Conservation (phyloP, 2,888 invertebrate species). For the Lasioglossum malachurum region DNA sequence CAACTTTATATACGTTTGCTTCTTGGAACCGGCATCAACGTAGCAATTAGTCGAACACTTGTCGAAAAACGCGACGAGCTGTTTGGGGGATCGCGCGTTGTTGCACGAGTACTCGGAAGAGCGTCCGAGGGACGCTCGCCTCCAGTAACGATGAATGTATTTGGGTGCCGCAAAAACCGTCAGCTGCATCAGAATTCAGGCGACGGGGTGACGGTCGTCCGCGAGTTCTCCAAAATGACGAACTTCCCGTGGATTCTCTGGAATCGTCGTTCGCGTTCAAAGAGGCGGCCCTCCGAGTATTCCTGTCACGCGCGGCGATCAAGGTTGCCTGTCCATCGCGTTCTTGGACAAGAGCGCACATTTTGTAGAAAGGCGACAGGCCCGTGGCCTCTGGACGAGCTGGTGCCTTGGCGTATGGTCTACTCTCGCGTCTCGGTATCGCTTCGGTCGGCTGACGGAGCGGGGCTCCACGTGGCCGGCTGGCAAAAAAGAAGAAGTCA, state of each 20-base stretch:
- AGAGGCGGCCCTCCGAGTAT: constrained; percentile 17
- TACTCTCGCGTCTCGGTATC: not conserved
- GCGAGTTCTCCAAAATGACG: not conserved
- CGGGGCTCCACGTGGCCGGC: constrained; percentile 21
- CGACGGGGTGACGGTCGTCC: not conserved
- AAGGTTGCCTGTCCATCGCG: constrained; percentile 40
- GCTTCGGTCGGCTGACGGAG: constrained; percentile 16
- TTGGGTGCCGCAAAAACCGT: not conserved
- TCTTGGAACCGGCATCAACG: not conserved
- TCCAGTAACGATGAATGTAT: not conserved
- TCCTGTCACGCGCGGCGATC: constrained; percentile 43
- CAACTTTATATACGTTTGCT: not conserved
- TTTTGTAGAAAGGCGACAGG: constrained; percentile 36
- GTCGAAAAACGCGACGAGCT: not conserved
- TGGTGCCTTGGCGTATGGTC: not conserved
- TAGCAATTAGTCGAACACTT: not conserved
- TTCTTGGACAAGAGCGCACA: constrained; percentile 37
- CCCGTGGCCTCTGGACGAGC: constrained; percentile 2
- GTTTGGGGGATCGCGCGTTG: not conserved
- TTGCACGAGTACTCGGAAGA: not conserved
- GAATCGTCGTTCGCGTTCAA: not conserved
- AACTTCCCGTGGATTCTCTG: not conserved
- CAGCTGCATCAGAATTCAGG: not conserved
- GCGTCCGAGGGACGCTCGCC: not conserved
- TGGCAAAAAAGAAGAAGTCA: constrained; percentile 54